Base-by-base conservation (phyloP, 2,797 vertebrate genomes). In the Sphenodon punctatus region DNA sequence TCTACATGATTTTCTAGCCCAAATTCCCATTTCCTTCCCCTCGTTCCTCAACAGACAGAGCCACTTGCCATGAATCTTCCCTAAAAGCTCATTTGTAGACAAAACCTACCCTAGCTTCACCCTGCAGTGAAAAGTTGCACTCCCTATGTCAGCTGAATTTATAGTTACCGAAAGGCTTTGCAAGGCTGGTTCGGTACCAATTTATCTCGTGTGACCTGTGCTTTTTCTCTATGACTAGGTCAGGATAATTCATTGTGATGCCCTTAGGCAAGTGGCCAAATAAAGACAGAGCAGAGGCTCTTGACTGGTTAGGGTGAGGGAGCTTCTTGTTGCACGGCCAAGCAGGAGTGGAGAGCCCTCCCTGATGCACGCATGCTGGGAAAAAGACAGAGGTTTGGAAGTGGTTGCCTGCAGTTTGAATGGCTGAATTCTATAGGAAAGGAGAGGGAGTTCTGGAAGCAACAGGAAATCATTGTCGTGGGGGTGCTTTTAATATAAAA, bases 401-500 rank as follows among this genome's bases (percentile, higher is more conserved):
- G 90, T 80, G 39, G 75, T 42, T 5, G 27, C 71, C 78, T 93
- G 86, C 84, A 58, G 69, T 55, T 55, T 39, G 14, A 67, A 72
- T 81, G 8, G 71, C 71, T 93, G 88, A 91, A 90, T 92, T 93
- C 94, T 92, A 87, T 90, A 92, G 67, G 80, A 89, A 49, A 51
- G 76, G 86, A 78, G 91, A 90, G n/a, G n/a, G n/a, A 78, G 51
- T 22, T 51, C n/a, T 30, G 27, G 36, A 39, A 76, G 87, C 86
- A 93, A 32, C 80, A 92, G 92, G 87, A 92, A 93, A 90, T 92
- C 69, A 1, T 92, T 90, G 91, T 4, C n/a, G n/a, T n/a, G n/a
- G n/a, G n/a, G 79, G 78, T 45, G 84, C 70, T 80, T 86, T 79
- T 89, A 88, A 74, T 68, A 70, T 79, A 86, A 75, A 78, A 92